Base-by-base conservation (phyloP, 2,113 vertebrate genomes). In the Puntigrus tetrazona region DNA sequence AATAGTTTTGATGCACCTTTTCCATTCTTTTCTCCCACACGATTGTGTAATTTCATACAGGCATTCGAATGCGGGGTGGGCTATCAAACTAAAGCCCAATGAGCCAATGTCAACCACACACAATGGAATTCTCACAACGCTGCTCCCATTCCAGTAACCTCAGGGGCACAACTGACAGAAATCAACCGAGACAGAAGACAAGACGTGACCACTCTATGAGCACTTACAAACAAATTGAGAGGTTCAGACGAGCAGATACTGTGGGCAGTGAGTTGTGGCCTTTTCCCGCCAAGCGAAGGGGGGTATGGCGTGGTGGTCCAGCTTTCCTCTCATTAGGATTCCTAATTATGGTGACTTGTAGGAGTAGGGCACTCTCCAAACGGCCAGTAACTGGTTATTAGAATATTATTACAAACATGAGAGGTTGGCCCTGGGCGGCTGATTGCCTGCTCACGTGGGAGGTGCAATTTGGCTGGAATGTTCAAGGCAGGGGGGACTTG, bases 401-500 rank as follows among this genome's bases (percentile, higher is more conserved):
- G 92, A 93, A 94, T 94, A 94, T 93, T 94, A 95, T 94, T 94
- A 94, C 93, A 94, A 94, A 93, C 91, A 92, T 87, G 89, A 92
- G 90, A 84, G 91, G 88, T 86, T 87, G 91, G 81, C 85, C 87
- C 88, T 91, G 91, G 90, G 80, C 89, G 91, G 90, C 90, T 94
- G 94, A 94, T 94, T 94, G 92, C 92, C 91, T 89, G 89, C 92
- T 92, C 88, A 84, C 29, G 93, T 93, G 92, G 93, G 93, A 93
- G 93, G 92, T 90, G 90, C 92, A 90, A 94, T 94, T 94, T 94
- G 81, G 90, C 90, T 91, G 93, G 92, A 94, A 94, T 93, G 94
- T 90, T 90, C 72, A 86, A 90, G 90, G 91, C 90, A 83, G 89
- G 91, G 47, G 31, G 29, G 79, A 45, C 69, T 67, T 74, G 65